Evolutionary conservation across 2,113 vertebrate species (phyloP).

Genomic region (Stercorarius parasiticus): DNA sequence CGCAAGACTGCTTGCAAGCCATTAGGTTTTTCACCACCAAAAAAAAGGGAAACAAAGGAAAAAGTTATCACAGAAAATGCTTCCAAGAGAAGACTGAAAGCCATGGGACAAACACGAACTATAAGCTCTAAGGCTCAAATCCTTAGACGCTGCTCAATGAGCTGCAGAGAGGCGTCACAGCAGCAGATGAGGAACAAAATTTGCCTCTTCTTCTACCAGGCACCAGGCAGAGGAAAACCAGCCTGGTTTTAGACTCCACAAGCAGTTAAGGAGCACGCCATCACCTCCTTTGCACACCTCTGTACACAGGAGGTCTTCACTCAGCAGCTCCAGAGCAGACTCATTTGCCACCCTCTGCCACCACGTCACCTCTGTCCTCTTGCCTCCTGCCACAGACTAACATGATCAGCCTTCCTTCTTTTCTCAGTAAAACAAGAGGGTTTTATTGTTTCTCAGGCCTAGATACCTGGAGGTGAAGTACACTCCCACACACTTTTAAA

Average conservation of each 20-base stretch:
- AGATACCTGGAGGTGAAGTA: not conserved
- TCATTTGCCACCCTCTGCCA: not conserved
- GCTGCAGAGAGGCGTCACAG: not conserved
- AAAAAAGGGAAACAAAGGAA: not conserved
- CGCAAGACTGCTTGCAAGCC: not conserved
- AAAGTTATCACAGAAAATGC: not conserved
- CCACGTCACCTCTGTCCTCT: not conserved
- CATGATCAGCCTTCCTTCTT: not conserved
- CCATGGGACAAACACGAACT: not conserved
- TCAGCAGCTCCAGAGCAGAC: not conserved
- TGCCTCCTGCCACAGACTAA: accelerated
- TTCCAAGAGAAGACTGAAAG: not conserved
- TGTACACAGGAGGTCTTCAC: not conserved
- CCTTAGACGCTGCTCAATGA: not conserved
- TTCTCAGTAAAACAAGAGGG: not conserved
- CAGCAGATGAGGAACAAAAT: not conserved
- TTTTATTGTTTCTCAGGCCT: not conserved
- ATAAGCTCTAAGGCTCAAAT: not conserved
- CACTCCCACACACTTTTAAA: not conserved
- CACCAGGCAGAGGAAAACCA: not conserved
- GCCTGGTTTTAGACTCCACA: not conserved
- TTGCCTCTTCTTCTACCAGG: not conserved
- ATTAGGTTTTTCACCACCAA: not conserved
- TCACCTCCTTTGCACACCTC: not conserved
- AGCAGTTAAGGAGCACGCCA: not conserved